These are phyloP conservation scores for Phallusia fumigata DNA, from an alignment of 23 tunicate genomes.

Conservation along the genomic window DNA sequence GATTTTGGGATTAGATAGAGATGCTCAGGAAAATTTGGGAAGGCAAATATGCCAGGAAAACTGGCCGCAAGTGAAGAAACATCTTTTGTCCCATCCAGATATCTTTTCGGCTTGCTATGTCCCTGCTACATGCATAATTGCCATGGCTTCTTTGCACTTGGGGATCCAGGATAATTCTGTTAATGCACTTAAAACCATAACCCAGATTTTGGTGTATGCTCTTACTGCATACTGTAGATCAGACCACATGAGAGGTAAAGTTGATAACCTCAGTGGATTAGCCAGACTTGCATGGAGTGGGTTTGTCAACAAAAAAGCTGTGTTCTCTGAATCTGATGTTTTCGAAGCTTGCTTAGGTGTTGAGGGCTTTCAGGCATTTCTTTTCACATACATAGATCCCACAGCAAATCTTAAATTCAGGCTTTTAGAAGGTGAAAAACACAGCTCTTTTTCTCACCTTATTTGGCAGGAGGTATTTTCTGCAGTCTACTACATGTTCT, in stretches of 20 bases:
- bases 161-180: neutral
- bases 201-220: neutral
- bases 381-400: neutral
- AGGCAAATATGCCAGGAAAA: conserved; percentile 22
- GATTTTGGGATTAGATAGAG: conserved; percentile 1
- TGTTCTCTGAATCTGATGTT: conserved; percentile 6
- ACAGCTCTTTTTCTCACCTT: conserved; percentile 9
- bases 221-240: neutral
- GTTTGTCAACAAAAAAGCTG: neutral
- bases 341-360: neutral
- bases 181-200: neutral
- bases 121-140: conserved; percentile 13
- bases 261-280: neutral
- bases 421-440: conserved; percentile 16
- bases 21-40: conserved; percentile 11
- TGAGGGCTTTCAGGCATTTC: conserved; percentile 14
- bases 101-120: conserved; percentile 16
- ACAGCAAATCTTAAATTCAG: neutral
- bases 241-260: neutral
- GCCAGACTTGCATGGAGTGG: conserved; percentile 17
- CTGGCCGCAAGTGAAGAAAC: neutral
- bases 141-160: neutral
- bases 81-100: neutral
- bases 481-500: conserved; percentile 5
- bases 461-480: conserved; percentile 19